These are phyloP conservation scores for Poeciliopsis presidionis DNA, from an alignment of 2,797 vertebrate genomes.

Conservation along the genomic window DNA sequence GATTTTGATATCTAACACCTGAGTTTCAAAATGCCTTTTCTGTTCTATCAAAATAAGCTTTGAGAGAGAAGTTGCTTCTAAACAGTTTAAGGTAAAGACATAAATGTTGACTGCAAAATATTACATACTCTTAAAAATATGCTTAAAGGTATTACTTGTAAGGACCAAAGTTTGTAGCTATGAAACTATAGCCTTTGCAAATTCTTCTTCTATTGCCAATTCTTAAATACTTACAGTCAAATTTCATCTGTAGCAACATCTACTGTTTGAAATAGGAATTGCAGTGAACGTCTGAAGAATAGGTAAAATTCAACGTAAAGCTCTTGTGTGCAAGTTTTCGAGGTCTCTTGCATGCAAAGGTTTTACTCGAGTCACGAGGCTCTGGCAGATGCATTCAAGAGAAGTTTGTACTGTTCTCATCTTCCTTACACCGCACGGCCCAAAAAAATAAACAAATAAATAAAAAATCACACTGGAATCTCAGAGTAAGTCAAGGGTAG, in stretches of 20 bases:
- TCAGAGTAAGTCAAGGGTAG: background rate
- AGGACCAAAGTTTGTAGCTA: background rate
- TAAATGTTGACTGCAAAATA: background rate
- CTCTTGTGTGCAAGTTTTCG: background rate
- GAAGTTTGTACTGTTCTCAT: background rate
- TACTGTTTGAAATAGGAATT: background rate
- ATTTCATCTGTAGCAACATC: background rate
- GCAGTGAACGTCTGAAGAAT: background rate
- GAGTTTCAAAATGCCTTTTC: background rate
- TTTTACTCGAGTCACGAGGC: background rate
- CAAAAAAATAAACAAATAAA: too few species aligned
- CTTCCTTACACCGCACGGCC: too few species aligned
- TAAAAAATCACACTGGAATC: background rate
- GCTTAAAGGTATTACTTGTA: background rate
- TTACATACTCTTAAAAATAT: background rate
- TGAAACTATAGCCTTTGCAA: too few species aligned
- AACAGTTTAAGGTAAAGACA: background rate
- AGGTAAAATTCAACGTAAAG: background rate
- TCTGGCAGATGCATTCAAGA: background rate
- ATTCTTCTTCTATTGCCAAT: background rate
- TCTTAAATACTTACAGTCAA: background rate
- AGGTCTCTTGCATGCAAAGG: background rate
- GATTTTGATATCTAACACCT: background rate
- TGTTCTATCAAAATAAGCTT: background rate
- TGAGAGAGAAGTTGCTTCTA: background rate